Percentiles rank a stretch among this genome's conserved stretches.
Evolutionary conservation across 2,113 vertebrate genomes (phyloP).

Genomic region (Spea bombifrons): DNA sequence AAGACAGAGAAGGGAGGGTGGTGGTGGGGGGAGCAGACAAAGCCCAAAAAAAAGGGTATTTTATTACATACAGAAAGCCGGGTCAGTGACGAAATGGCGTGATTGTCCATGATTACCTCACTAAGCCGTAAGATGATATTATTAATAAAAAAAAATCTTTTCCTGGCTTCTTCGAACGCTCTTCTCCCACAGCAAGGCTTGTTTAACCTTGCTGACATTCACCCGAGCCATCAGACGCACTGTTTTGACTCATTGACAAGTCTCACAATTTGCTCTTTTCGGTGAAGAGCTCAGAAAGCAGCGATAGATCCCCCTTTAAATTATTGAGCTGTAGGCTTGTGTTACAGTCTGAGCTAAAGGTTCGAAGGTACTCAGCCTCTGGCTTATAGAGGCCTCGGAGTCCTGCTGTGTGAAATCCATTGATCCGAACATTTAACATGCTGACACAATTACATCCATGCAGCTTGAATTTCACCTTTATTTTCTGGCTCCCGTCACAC

Average conservation of each 20-base stretch:
- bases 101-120: conserved; percentile 1
- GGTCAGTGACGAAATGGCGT: conserved; percentile 5
- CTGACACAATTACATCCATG: conserved; percentile 60
- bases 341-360: conserved; percentile 69
- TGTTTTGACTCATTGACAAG: conserved; percentile 88
- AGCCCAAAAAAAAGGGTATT: not conserved
- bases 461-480: conserved; percentile 33
- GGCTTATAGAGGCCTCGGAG: conserved; percentile 11
- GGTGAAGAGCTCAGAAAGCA: conserved; percentile 80
- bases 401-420: conserved; percentile 60
- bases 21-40: not conserved
- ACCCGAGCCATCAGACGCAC: conserved; percentile 59
- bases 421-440: conserved; percentile 72
- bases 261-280: conserved; percentile 89
- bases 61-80: conserved; percentile 1
- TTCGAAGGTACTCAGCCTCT: conserved; percentile 9
- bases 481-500: conserved; percentile 32
- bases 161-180: not conserved
- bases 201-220: conserved; percentile 59
- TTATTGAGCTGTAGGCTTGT: conserved; percentile 70
- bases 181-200: conserved; percentile 42
- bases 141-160: not conserved
- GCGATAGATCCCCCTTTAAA: conserved; percentile 77
- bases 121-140: conserved; percentile 26
- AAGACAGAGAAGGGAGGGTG: not conserved